Conservation (phyloP, 2,888 invertebrate genomes). For the Trichopoda pennipes region DNA sequence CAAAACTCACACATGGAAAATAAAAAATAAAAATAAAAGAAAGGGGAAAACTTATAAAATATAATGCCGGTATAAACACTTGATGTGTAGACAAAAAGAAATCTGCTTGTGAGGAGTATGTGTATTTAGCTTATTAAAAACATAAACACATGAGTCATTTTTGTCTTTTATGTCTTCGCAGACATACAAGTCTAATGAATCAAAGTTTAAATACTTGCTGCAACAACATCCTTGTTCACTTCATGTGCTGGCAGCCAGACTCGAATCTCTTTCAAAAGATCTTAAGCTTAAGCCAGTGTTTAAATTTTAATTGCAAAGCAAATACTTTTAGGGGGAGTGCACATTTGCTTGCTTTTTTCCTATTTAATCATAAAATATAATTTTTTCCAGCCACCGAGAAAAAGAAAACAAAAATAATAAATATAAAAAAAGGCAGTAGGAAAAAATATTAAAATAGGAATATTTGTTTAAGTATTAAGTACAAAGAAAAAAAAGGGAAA, state of each 20-base stretch:
- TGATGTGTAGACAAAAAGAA: slow-evolving; percentile 18
- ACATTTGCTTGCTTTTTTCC: not conserved
- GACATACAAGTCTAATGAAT: slow-evolving; percentile 41
- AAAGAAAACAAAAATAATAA: slow-evolving; percentile 25
- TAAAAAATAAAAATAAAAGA: not conserved
- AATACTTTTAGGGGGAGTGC: slow-evolving; percentile 58
- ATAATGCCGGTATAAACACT: slow-evolving; percentile 48
- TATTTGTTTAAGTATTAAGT: slow-evolving; percentile 57
- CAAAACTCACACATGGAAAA: slow-evolving; percentile 51
- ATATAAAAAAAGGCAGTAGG: slow-evolving; percentile 20
- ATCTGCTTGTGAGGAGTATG: not conserved
- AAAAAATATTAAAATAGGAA: slow-evolving; percentile 47
- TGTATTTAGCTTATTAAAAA: slow-evolving; percentile 57
- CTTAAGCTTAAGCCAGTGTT: slow-evolving; percentile 61
- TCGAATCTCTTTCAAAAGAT: slow-evolving; percentile 39
- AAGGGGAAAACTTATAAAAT: slow-evolving; percentile 25
- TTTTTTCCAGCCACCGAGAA: slow-evolving; percentile 58
- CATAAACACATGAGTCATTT: slow-evolving; percentile 52
- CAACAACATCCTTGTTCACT: slow-evolving; percentile 39
- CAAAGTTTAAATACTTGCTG: slow-evolving; percentile 38
- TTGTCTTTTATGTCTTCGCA: slow-evolving; percentile 37
- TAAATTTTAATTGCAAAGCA: slow-evolving; percentile 67
- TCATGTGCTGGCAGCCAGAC: slow-evolving; percentile 18
- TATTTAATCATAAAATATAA: slow-evolving; percentile 59
- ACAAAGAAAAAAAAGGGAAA: slow-evolving; percentile 18